Base-by-base conservation (phyloP, 2,797 vertebrate species). In the Hoplostethus atlanticus region DNA sequence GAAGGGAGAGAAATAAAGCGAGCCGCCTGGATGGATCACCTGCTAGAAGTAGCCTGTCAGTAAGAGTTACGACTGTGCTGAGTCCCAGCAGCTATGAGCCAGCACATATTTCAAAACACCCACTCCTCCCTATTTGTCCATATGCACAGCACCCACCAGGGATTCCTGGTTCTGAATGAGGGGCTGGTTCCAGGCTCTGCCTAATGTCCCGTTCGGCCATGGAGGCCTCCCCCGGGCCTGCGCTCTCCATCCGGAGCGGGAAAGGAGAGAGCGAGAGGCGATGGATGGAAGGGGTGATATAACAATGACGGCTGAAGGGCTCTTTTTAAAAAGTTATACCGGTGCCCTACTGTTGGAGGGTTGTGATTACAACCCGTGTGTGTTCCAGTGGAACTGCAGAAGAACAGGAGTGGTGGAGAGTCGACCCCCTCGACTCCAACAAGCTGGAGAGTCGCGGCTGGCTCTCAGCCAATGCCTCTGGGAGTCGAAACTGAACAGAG, bases 111-210 rank as follows among this genome's bases (percentile, higher is more conserved):
- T 88, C 73, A 84, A 51, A 81, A 70, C 48, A 34, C 54, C 51
- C 59, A 16, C 60, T 60, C 56, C 52, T 53, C 36, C 57, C 66
- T 53, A 79, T 89, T 80, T 60, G 59, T 83, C 76, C 68, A 4
- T 64, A 70, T 72, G 73, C 61, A 67, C 77, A n/a, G 71, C 56
- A 67, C 50, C 40, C 1, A 5, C 58, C 28, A 72, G 80, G 88
- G 88, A 84, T 81, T 86, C 72, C 80, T 86, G 42, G 57, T 61
- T 38, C 10, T 73, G 67, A 86, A 48, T 71, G 64, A 77, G 4
- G 60, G 76, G 67, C 48, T 76, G 30, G 59, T 73, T 80, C 61
- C 72, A 30, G 59, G 42, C 53, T 55, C 34, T 58, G 36, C 51
- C 56, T 51, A 47, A 68, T 65, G 51, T 77, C 60, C 79, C 78